Percentiles rank a stretch among this genome's conserved stretches.
Evolutionary conservation across 2,113 vertebrate genomes (phyloP).

Genomic region (Peromyscus leucopus): DNA sequence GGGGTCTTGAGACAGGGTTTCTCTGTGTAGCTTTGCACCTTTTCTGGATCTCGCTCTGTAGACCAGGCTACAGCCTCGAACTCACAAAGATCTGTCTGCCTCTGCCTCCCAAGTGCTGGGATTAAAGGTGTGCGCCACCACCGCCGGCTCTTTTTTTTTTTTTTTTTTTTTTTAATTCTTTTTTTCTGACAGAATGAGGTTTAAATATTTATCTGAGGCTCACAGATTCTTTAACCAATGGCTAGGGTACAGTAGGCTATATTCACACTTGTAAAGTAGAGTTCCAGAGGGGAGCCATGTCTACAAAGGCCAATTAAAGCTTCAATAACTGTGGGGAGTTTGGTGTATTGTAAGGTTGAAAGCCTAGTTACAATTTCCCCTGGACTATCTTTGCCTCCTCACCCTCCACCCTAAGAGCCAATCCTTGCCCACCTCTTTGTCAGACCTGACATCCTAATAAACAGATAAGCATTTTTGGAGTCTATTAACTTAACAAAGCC

Average conservation of each 20-base stretch:
- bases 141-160: no score
- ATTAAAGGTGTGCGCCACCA: no score
- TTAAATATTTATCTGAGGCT: neutral
- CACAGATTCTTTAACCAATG: neutral
- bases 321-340: neutral
- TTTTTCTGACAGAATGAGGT: neutral
- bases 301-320: neutral
- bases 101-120: no score
- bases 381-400: neutral
- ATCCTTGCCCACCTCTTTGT: neutral
- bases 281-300: no score
- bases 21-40: no score
- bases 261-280: neutral
- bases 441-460: neutral
- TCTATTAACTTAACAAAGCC: neutral
- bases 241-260: neutral
- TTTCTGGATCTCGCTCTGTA: no score
- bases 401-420: neutral
- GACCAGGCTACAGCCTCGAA: no score
- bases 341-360: neutral
- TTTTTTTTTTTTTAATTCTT: no score
- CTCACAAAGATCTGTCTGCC: no score
- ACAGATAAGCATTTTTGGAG: neutral
- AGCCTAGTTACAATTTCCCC: neutral
- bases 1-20: no score